A percentile compares a stretch with the other conserved stretches of the same genome.
phyloP scores from a whole-genome alignment of 2,113 vertebrate species.

The Hoplias malabaricus region DNA sequence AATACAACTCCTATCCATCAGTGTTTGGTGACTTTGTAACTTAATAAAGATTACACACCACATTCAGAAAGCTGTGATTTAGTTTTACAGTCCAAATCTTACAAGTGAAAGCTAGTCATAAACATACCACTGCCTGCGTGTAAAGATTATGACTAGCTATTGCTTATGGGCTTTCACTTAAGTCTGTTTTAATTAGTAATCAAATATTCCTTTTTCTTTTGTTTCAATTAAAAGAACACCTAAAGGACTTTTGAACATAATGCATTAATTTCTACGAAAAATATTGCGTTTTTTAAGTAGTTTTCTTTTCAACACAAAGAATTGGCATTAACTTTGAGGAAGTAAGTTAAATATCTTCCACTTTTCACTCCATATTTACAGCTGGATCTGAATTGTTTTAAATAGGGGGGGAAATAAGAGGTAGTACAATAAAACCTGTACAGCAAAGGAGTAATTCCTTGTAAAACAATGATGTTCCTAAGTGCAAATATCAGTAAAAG shows the following conservation, averaged over 20 bases:
- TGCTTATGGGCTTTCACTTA: too few species aligned
- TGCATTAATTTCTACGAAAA: too few species aligned
- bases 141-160: too few species aligned
- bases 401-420: too few species aligned
- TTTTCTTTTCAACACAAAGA: too few species aligned
- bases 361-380: too few species aligned
- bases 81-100: neutral
- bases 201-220: neutral
- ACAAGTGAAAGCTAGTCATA: neutral
- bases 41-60: neutral
- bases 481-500: slow-evolving; percentile 1
- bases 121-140: neutral
- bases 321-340: too few species aligned
- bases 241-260: too few species aligned
- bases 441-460: neutral
- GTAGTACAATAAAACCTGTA: slow-evolving; percentile 35
- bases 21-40: neutral
- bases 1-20: neutral
- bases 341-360: too few species aligned
- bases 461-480: neutral
- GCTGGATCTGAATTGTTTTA: too few species aligned
- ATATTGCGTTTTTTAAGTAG: too few species aligned
- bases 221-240: neutral
- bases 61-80: neutral
- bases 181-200: neutral